Conservation (phyloP, 2,888 invertebrate species). For the Catocala fraxini region DNA sequence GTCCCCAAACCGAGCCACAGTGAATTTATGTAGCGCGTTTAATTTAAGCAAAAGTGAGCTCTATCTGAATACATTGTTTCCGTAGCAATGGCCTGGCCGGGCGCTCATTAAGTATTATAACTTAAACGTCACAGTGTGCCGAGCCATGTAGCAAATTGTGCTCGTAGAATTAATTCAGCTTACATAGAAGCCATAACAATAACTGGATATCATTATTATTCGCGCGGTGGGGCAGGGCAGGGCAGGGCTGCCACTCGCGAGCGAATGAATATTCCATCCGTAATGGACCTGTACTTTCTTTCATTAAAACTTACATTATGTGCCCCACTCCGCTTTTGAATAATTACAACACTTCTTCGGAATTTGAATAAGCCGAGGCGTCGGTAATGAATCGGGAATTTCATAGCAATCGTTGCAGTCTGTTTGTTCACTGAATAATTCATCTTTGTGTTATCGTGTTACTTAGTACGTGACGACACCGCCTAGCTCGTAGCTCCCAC, state of each 20-base stretch:
- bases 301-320: slow-evolving; percentile 75
- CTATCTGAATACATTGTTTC: slow-evolving; percentile 44
- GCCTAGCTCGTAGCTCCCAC: no score
- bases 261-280: slow-evolving; percentile 71
- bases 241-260: slow-evolving; percentile 52
- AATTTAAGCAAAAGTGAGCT: slow-evolving; percentile 43
- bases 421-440: slow-evolving; percentile 47
- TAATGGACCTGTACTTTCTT: slow-evolving; percentile 72
- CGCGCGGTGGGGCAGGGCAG: slow-evolving; percentile 35
- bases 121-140: slow-evolving; percentile 61
- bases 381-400: slow-evolving; percentile 57
- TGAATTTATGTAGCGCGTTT: slow-evolving; percentile 31
- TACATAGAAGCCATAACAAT: slow-evolving; percentile 68
- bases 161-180: slow-evolving; percentile 70
- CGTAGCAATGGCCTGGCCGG: slow-evolving; percentile 34
- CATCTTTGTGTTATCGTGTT: slow-evolving; percentile 33
- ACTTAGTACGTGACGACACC: slow-evolving; percentile 1
- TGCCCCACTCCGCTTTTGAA: slow-evolving; percentile 60
- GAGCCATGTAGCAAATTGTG: slow-evolving; percentile 61
- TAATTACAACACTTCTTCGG: slow-evolving; percentile 65
- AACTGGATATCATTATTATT: slow-evolving; percentile 71
- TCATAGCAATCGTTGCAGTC: slow-evolving; percentile 47
- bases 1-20: slow-evolving; percentile 10
- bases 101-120: slow-evolving; percentile 61
- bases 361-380: slow-evolving; percentile 59